phyloP scores from a whole-genome alignment of 1,140 invertebrate genomes.

The Tetramorium simillimum region DNA sequence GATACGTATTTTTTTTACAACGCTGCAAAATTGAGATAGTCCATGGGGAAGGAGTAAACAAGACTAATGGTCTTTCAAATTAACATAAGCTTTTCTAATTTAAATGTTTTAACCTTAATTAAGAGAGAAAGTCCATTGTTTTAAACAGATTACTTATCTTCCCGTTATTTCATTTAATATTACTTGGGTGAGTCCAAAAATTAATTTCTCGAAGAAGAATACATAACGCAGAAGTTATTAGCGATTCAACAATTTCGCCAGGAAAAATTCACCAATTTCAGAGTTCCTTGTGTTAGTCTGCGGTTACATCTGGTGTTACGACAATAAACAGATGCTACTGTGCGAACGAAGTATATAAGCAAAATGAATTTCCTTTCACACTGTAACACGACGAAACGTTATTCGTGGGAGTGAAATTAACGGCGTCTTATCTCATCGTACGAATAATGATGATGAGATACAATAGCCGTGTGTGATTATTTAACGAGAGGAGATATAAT shows the following conservation, averaged over 20 bases:
- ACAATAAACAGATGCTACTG: constrained; percentile 43
- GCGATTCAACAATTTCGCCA: background rate
- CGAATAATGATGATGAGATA: constrained; percentile 43
- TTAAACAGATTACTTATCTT: background rate
- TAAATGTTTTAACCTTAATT: background rate
- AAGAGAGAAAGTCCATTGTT: background rate
- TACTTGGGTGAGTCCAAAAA: background rate
- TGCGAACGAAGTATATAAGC: background rate
- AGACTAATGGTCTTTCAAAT: background rate
- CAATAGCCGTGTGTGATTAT: constrained; percentile 43
- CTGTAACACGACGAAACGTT: constrained; percentile 5
- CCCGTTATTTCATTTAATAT: background rate
- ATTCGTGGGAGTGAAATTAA: constrained; percentile 58
- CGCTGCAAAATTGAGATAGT: background rate
- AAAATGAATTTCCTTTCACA: constrained; percentile 50
- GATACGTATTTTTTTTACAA: background rate
- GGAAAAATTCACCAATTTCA: background rate
- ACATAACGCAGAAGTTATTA: background rate
- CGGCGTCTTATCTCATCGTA: constrained; percentile 15
- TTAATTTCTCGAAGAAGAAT: background rate
- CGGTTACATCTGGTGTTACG: constrained; percentile 40
- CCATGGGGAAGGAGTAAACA: background rate
- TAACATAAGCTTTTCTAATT: background rate
- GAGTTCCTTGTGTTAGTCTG: background rate
- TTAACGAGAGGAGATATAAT: constrained; percentile 55